Evolutionary conservation across 2,797 vertebrate genomes (phyloP).

Genomic region (Acrossocheilus wenchowensis): DNA sequence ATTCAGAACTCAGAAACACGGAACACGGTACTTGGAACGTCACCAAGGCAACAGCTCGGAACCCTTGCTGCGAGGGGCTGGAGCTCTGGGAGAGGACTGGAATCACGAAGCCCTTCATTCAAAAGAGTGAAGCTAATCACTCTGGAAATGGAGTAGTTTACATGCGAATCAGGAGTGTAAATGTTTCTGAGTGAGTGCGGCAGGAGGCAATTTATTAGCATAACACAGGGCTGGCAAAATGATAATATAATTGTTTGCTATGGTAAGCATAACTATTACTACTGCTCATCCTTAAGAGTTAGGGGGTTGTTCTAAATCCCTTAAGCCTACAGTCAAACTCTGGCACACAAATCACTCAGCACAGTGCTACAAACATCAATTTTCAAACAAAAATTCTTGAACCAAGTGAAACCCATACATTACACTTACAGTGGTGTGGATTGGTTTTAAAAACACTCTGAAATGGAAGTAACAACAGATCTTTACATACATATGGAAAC

Average conservation of each 20-base stretch:
- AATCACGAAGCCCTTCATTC: slow-evolving; percentile 36
- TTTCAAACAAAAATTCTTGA: too few relatives aligned
- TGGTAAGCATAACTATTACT: neutral
- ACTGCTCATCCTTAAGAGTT: neutral
- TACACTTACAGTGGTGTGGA: neutral
- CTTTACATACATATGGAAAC: neutral
- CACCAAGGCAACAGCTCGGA: slow-evolving; percentile 54
- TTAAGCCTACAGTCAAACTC: neutral
- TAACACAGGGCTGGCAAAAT: neutral
- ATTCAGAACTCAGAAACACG: slow-evolving; percentile 19
- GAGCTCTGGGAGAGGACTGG: slow-evolving; percentile 31
- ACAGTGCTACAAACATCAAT: neutral
- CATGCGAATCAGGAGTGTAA: slow-evolving; percentile 29
- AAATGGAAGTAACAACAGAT: neutral
- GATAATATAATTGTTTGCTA: neutral
- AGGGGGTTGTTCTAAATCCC: neutral
- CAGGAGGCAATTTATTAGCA: slow-evolving; percentile 32
- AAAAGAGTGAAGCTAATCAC: slow-evolving; percentile 42
- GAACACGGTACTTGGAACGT: slow-evolving; percentile 16
- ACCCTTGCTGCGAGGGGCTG: slow-evolving; percentile 41
- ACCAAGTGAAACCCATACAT: neutral
- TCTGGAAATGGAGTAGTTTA: slow-evolving; percentile 47
- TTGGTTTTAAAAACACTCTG: neutral
- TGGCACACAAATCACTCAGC: neutral
- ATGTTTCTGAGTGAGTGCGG: slow-evolving; percentile 1